Percentiles rank a stretch among this genome's conserved stretches.
phyloP scores from a whole-genome alignment of 1,140 invertebrate genomes.

The Wiebesia pumilae region DNA sequence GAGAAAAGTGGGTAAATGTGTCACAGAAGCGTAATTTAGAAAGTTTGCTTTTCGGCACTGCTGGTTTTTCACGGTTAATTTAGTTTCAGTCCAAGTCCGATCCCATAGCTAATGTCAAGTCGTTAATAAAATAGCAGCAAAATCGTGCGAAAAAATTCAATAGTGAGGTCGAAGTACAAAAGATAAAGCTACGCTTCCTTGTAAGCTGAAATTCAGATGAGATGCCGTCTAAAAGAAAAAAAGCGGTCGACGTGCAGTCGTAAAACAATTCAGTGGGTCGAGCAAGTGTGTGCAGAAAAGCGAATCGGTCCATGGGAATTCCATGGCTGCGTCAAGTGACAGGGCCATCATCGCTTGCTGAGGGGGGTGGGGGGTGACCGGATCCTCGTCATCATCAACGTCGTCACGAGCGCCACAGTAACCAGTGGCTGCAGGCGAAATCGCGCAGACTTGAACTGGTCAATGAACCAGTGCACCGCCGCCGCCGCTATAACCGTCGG shows the following conservation, averaged over 20 bases:
- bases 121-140: too few relatives aligned
- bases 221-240: not conserved
- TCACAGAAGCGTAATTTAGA: not conserved
- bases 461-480: slow-evolving; percentile 13
- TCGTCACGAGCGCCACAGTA: not conserved
- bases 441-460: slow-evolving; percentile 15
- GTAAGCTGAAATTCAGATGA: too few relatives aligned
- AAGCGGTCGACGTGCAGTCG: not conserved
- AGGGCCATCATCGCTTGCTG: too few relatives aligned
- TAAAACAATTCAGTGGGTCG: slow-evolving; percentile 31
- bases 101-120: too few relatives aligned
- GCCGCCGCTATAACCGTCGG: not conserved
- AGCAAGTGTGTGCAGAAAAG: slow-evolving; percentile 19
- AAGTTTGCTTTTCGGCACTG: not conserved
- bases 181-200: too few relatives aligned
- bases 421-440: slow-evolving; percentile 20
- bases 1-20: not conserved
- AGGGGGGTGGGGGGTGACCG: not conserved
- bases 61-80: too few relatives aligned
- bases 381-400: slow-evolving; percentile 33
- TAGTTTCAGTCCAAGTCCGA: too few relatives aligned
- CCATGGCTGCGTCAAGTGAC: not conserved
- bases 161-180: too few relatives aligned
- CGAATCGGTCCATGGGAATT: slow-evolving; percentile 32
- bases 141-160: too few relatives aligned